These are phyloP conservation scores for Mormyrus proboscirostris DNA, from an alignment of 2,797 vertebrate species.

Conservation along the genomic window DNA sequence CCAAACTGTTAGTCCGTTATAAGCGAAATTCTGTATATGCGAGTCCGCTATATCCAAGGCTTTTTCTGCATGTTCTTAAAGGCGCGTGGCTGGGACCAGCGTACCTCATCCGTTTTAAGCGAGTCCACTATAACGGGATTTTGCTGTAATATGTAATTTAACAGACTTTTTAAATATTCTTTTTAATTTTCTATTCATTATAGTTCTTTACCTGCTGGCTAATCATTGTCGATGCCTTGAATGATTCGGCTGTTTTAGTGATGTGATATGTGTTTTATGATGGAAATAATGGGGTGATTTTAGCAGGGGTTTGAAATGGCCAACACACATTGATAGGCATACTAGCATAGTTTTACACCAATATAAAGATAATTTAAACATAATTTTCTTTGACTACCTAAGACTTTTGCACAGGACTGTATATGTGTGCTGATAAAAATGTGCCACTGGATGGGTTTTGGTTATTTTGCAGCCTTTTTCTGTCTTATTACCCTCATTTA, in stretches of 20 bases:
- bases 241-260: not conserved
- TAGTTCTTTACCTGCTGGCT: not conserved
- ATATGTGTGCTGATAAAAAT: not conserved
- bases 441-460: not conserved
- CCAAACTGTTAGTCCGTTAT: too few relatives aligned
- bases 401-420: not conserved
- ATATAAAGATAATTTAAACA: not conserved
- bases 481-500: not conserved
- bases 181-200: not conserved
- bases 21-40: too few relatives aligned
- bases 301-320: too few relatives aligned
- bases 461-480: not conserved
- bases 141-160: not conserved
- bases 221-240: not conserved
- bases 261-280: not conserved
- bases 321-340: not conserved
- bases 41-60: too few relatives aligned
- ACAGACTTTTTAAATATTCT: not conserved
- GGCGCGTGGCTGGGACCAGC: too few relatives aligned
- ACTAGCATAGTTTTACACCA: not conserved
- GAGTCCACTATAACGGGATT: too few relatives aligned
- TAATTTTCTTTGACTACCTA: not conserved
- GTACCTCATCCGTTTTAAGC: too few relatives aligned
- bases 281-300: not conserved
- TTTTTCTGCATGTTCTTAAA: too few relatives aligned